Percentiles rank a stretch among this genome's conserved stretches.
These are phyloP conservation scores for Zygaena filipendulae DNA, from an alignment of 2,888 invertebrate genomes.

Conservation along the genomic window DNA sequence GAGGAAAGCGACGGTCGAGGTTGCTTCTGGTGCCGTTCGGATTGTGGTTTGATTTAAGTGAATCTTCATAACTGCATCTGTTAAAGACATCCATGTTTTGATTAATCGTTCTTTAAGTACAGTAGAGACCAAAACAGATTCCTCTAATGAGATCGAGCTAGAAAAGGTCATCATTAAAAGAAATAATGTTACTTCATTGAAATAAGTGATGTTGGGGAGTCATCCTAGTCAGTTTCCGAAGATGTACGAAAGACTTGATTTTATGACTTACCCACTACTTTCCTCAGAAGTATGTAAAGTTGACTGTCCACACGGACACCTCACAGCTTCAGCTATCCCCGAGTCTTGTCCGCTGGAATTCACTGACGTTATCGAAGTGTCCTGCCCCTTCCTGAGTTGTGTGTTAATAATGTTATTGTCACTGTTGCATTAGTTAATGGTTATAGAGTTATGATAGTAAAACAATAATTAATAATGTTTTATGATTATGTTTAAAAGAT, in stretches of 20 bases:
- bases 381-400: constrained; percentile 58
- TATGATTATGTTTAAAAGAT: constrained; percentile 12
- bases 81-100: too few relatives aligned
- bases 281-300: constrained; percentile 74
- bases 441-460: too few relatives aligned
- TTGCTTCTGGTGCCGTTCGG: constrained; percentile 32
- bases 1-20: constrained; percentile 36
- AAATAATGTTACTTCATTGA: neutral
- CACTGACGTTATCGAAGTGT: constrained; percentile 81
- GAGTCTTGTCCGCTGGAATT: constrained; percentile 88
- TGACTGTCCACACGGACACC: constrained; percentile 76
- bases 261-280: constrained; percentile 77
- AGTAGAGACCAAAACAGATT: constrained; percentile 13
- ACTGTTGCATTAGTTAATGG: constrained; percentile 1
- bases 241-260: too few relatives aligned
- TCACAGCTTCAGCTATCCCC: constrained; percentile 71
- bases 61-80: constrained; percentile 85
- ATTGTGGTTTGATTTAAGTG: constrained; percentile 74
- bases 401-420: constrained; percentile 13
- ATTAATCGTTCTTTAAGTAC: constrained; percentile 6
- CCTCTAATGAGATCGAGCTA: too few relatives aligned
- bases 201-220: too few relatives aligned
- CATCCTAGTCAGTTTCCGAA: too few relatives aligned
- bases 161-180: neutral
- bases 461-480: too few relatives aligned